These are phyloP conservation scores for Malurus alboscapulatus DNA, from an alignment of 2,113 vertebrate genomes.

Conservation along the genomic window DNA sequence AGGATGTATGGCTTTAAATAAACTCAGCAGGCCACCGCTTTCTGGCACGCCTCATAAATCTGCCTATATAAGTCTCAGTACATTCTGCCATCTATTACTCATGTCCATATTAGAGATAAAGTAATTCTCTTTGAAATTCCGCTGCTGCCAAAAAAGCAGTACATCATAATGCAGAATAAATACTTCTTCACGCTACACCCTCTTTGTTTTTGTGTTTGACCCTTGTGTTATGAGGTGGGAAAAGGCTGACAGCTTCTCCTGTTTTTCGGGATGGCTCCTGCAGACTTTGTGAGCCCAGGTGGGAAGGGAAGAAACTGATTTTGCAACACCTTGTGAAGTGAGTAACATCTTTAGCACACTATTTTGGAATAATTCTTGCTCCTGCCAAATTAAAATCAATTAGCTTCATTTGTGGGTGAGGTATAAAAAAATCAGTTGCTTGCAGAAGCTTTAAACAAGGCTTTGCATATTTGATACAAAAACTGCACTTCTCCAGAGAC, in stretches of 20 bases:
- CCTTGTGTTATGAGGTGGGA: not conserved
- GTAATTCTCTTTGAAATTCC: slow-evolving; percentile 55
- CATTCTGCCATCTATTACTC: slow-evolving; percentile 65
- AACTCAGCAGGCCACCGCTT: slow-evolving; percentile 9
- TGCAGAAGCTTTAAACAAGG: not conserved
- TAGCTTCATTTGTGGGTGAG: not conserved
- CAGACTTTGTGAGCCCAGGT: not conserved
- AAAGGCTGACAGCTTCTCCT: not conserved
- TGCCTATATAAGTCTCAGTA: slow-evolving; percentile 60
- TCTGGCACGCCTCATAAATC: slow-evolving; percentile 64
- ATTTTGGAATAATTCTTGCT: not conserved
- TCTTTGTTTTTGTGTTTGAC: slow-evolving; percentile 20
- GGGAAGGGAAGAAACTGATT: not conserved
- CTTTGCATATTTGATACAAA: not conserved
- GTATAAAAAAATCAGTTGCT: not conserved
- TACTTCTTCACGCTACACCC: not conserved
- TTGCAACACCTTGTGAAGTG: not conserved
- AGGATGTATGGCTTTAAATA: slow-evolving; percentile 47
- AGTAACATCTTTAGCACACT: not conserved
- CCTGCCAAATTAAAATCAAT: not conserved
- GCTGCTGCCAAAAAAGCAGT: slow-evolving; percentile 38
- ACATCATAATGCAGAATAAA: slow-evolving; percentile 41
- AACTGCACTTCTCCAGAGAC: not conserved
- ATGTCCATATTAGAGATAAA: slow-evolving; percentile 62
- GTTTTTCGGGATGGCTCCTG: not conserved